These are phyloP conservation scores for Platyura marginata DNA, from an alignment of 1,140 invertebrate genomes.

Conservation along the genomic window DNA sequence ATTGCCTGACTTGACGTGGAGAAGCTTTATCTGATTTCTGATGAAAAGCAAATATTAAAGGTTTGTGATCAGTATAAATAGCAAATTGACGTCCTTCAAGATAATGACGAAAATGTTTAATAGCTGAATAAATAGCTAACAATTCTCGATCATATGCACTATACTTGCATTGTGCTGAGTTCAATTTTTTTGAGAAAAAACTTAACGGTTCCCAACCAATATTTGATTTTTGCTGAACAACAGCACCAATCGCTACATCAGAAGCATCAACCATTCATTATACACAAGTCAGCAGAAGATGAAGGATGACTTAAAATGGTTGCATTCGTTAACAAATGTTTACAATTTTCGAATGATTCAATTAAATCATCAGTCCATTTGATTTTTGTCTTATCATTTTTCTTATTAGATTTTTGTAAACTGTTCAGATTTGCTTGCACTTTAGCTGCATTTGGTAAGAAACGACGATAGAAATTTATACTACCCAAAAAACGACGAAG, in stretches of 20 bases:
- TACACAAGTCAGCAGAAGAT: neutral
- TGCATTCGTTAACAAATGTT: constrained; percentile 9
- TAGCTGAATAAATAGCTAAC: constrained; percentile 12
- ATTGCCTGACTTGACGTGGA: too few relatives aligned
- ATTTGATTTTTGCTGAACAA: constrained; percentile 7
- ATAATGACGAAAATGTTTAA: constrained; percentile 16
- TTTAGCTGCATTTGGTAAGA: neutral
- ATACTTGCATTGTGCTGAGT: constrained; percentile 9
- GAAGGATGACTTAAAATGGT: constrained; percentile 3
- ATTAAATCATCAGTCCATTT: constrained; percentile 7
- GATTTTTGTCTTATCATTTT: constrained; percentile 9
- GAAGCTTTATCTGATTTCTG: constrained; percentile 2
- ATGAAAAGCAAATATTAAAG: constrained; percentile 15
- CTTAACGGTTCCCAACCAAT: constrained; percentile 9
- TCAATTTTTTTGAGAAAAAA: constrained; percentile 13
- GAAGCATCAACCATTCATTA: constrained; percentile 6
- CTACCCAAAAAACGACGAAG: neutral
- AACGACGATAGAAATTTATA: neutral
- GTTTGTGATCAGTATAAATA: constrained; percentile 24
- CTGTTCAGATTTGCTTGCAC: constrained; percentile 5
- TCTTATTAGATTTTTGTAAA: neutral
- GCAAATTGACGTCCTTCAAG: constrained; percentile 14
- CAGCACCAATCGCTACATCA: constrained; percentile 8
- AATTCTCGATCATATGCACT: constrained; percentile 21
- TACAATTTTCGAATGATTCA: constrained; percentile 10